Conservation (phyloP, 2,113 vertebrate genomes). For the zebrafish (Danio rerio) region GRCz12tu NC_133185.1:41879501-41880000, state of each 20-base stretch:
- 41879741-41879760: neutral
- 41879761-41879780: constrained; percentile 11
- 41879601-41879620: neutral
- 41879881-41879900: too few relatives aligned
- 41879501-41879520: neutral
- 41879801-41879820: too few relatives aligned
- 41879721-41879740: constrained; percentile 25
- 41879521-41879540: neutral
- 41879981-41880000: too few relatives aligned
- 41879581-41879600: constrained; percentile 1
- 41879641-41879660: constrained; percentile 74
- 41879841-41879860: too few relatives aligned
- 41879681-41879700: constrained; percentile 78
- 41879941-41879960: too few relatives aligned
- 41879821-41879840: too few relatives aligned
- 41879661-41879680: constrained; percentile 76
- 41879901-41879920: too few relatives aligned
- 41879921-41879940: too few relatives aligned
- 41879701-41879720: constrained; percentile 76
- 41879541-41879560: neutral
- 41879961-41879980: too few relatives aligned
- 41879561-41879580: neutral
- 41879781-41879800: neutral
- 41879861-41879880: too few relatives aligned
- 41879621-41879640: constrained; percentile 12